Evolutionary conservation across 92 coral and sea anemone species (phyloP).

Genomic region (Bergia puertoricense): DNA sequence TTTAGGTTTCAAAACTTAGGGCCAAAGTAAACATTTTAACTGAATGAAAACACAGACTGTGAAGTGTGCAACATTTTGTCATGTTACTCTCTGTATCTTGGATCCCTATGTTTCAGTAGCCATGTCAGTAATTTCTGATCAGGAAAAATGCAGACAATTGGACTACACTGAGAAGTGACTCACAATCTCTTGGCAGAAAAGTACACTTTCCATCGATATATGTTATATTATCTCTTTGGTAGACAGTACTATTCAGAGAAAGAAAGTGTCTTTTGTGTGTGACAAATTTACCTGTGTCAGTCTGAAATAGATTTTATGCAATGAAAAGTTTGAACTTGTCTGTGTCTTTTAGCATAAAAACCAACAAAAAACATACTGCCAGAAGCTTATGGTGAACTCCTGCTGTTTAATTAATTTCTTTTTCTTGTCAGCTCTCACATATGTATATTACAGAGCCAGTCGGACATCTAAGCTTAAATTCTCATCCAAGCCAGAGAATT

Average conservation of each 20-base stretch:
- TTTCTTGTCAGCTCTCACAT: too few relatives aligned
- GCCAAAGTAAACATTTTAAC: constrained; percentile 18
- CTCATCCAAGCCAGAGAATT: too few relatives aligned
- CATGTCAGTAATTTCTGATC: constrained; percentile 2
- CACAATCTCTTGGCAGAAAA: background rate
- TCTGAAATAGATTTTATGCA: background rate
- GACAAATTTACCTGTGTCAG: background rate
- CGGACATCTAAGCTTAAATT: too few relatives aligned
- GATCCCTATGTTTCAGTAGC: constrained; percentile 1
- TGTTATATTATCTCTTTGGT: background rate
- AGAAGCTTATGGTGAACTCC: background rate
- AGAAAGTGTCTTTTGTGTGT: background rate
- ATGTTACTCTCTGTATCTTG: background rate
- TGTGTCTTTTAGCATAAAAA: background rate
- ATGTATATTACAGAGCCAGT: too few relatives aligned
- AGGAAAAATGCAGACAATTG: constrained; percentile 7
- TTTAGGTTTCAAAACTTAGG: background rate
- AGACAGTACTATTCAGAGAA: background rate
- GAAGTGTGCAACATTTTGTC: background rate
- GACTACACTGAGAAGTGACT: background rate
- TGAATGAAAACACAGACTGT: constrained; percentile 5
- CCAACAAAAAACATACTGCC: background rate
- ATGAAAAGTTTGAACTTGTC: background rate
- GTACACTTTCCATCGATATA: background rate
- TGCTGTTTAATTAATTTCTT: background rate